Evolutionary conservation across 2,113 vertebrate species (phyloP).

Genomic region (Mus spicilegus): DNA sequence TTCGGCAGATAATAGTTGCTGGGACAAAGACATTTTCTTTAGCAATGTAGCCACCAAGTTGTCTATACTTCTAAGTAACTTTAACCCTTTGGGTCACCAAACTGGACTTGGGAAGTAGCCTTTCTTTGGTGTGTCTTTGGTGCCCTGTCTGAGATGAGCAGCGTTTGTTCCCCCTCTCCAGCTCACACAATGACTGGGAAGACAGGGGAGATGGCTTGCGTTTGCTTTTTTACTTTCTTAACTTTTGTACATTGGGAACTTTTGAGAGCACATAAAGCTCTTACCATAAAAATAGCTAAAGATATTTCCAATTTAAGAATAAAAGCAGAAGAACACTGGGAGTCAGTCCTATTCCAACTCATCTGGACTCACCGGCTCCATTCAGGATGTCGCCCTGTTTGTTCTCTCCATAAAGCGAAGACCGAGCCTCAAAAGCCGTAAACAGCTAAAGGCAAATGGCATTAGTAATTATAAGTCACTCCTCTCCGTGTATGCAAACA

Average conservation of each 20-base stretch:
- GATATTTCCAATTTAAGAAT: background rate
- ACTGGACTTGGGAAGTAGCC: background rate
- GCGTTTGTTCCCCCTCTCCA: background rate
- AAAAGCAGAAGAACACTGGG: too few species aligned
- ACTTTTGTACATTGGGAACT: background rate
- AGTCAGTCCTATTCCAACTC: background rate
- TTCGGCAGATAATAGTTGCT: background rate
- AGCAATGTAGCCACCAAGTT: background rate
- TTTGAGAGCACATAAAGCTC: background rate
- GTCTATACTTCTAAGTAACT: background rate
- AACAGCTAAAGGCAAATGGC: constrained; percentile 41
- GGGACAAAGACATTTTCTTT: background rate
- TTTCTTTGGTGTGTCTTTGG: background rate
- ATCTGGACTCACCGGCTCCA: background rate
- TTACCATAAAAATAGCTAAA: background rate
- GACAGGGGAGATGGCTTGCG: background rate
- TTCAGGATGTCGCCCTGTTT: background rate
- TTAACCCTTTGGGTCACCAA: background rate
- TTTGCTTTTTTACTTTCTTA: background rate
- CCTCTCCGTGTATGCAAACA: constrained; percentile 30
- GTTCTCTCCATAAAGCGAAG: constrained; percentile 25
- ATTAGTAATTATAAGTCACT: constrained; percentile 52
- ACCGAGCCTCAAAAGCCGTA: background rate
- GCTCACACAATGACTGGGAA: background rate
- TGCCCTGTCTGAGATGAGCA: background rate